Percentiles rank a stretch among this genome's conserved stretches.
Evolutionary conservation across 2,888 invertebrate species (phyloP).

Genomic region (Neria commutata): DNA sequence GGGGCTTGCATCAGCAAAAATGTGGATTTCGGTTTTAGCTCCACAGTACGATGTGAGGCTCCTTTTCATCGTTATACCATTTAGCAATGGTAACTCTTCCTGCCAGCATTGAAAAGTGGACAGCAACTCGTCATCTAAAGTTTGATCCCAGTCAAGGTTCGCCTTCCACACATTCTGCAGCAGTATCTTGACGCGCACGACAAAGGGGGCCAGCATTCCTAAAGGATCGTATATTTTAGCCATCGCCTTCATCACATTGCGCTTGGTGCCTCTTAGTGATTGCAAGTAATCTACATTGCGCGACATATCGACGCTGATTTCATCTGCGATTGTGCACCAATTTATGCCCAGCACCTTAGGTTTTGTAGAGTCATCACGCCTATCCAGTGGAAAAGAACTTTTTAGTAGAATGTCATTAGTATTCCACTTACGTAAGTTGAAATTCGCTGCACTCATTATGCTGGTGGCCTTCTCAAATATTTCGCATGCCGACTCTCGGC

Average conservation of each 20-base stretch:
- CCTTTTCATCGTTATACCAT: neutral
- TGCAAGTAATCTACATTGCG: constrained; percentile 1
- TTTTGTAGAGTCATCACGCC: neutral
- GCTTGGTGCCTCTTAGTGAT: constrained; percentile 4
- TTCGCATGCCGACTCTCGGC: too few species aligned
- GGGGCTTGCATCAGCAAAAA: constrained; percentile 13
- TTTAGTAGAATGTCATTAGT: neutral
- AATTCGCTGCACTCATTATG: too few species aligned
- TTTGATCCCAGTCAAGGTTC: constrained; percentile 13
- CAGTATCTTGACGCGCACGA: too few species aligned
- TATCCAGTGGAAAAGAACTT: neutral
- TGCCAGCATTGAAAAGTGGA: neutral
- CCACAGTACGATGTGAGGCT: neutral
- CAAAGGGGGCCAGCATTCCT: too few species aligned
- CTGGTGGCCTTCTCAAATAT: too few species aligned
- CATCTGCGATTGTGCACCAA: too few species aligned
- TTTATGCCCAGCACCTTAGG: too few species aligned
- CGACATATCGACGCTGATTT: constrained; percentile 1
- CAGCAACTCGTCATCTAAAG: neutral
- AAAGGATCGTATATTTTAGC: constrained; percentile 13
- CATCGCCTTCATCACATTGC: constrained; percentile 10
- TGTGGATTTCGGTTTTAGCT: neutral
- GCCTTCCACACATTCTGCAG: constrained; percentile 6
- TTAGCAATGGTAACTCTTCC: neutral
- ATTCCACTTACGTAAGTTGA: neutral